These are phyloP conservation scores for Bruchidius siliquastri DNA, from an alignment of 2,888 invertebrate species.

Conservation along the genomic window DNA sequence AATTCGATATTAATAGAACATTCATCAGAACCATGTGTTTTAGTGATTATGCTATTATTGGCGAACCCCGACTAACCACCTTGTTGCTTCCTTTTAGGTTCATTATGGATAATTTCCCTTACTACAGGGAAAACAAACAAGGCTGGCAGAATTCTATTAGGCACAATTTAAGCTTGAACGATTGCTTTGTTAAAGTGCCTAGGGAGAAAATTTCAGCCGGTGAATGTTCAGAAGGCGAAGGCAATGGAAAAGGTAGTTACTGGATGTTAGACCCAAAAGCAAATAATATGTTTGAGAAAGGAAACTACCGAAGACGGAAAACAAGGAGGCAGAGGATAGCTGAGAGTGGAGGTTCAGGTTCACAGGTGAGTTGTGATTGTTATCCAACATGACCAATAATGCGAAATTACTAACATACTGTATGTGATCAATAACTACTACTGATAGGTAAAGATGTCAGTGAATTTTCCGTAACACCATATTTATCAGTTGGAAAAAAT, in stretches of 20 bases:
- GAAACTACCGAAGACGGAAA: conserved; percentile 74
- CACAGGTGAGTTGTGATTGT: conserved; percentile 25
- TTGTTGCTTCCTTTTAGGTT: conserved; percentile 50
- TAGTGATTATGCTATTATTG: too few species aligned
- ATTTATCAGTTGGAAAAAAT: too few species aligned
- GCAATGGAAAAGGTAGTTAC: conserved; percentile 72
- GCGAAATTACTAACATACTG: too few species aligned
- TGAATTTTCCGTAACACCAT: too few species aligned
- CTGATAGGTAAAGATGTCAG: too few species aligned
- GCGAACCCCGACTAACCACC: too few species aligned
- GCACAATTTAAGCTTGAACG: conserved; percentile 75
- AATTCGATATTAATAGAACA: too few species aligned
- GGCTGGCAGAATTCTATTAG: conserved; percentile 80
- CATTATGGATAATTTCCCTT: conserved; percentile 81
- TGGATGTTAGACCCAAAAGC: conserved; percentile 78
- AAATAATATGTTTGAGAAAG: conserved; percentile 82
- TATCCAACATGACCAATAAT: too few species aligned
- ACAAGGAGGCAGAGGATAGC: conserved; percentile 54
- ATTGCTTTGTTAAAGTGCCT: conserved; percentile 77
- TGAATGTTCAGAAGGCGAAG: conserved; percentile 26
- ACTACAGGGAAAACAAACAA: conserved; percentile 78
- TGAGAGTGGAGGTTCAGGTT: conserved; percentile 33
- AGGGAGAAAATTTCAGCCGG: conserved; percentile 51
- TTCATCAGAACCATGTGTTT: too few species aligned
- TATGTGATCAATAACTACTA: too few species aligned